phyloP scores from a whole-genome alignment of 2,797 vertebrate genomes.

The Taenioides sp. region DNA sequence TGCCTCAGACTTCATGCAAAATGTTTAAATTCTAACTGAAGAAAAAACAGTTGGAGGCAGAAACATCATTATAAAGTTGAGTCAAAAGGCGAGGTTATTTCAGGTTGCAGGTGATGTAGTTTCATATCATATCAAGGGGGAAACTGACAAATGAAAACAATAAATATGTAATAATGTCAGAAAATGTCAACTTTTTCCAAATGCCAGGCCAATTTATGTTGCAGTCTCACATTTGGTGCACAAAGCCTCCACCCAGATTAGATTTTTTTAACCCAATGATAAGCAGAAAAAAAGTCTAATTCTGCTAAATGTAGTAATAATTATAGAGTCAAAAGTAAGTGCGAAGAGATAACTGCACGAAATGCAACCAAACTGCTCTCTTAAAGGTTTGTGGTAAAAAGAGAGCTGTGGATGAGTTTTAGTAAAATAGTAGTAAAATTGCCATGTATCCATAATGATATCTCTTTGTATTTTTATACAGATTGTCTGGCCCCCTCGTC shows the following conservation, averaged over 20 bases:
- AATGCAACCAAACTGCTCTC: no score
- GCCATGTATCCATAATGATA: no score
- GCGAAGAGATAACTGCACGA: no score
- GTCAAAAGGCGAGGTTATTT: neutral
- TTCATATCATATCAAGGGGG: neutral
- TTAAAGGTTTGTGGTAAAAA: no score
- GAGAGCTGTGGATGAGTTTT: no score
- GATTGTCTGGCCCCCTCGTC: no score
- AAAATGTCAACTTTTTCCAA: constrained; percentile 1
- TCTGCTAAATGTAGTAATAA: neutral
- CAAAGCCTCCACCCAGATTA: neutral
- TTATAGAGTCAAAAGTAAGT: neutral
- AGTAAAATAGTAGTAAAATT: no score
- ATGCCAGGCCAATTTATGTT: neutral
- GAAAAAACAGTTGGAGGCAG: neutral
- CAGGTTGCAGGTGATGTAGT: neutral
- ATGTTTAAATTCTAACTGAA: neutral
- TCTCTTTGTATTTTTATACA: no score
- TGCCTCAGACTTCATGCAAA: neutral
- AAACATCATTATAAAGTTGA: constrained; percentile 11
- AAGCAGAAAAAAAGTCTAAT: neutral
- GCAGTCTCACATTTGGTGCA: neutral
- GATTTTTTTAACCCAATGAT: neutral
- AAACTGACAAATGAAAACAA: neutral
- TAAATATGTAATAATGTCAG: neutral